Percentiles rank a stretch among this genome's conserved stretches.
phyloP scores from a whole-genome alignment of 2,888 invertebrate genomes.

The Phoronis australis region DNA sequence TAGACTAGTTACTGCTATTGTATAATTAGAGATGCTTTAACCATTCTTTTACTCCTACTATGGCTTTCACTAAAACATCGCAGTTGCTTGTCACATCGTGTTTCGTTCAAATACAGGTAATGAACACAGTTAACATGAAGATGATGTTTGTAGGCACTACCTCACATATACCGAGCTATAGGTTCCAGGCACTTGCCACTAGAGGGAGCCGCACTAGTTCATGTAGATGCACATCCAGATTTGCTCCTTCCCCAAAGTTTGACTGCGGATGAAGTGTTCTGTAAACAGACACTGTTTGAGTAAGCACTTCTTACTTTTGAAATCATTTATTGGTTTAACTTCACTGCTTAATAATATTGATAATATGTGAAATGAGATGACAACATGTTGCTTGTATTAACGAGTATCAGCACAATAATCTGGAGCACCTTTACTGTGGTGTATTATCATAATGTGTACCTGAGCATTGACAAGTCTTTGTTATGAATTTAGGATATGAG shows the following conservation, averaged over 20 bases:
- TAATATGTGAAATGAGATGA: neutral
- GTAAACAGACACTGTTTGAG: constrained; percentile 60
- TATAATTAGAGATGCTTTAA: too few relatives aligned
- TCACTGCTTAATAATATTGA: neutral
- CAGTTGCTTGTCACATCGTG: too few relatives aligned
- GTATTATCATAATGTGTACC: too few relatives aligned
- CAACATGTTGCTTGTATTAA: neutral
- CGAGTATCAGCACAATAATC: neutral
- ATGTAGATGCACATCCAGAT: constrained; percentile 90
- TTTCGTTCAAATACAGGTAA: too few relatives aligned
- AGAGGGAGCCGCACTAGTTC: constrained; percentile 69
- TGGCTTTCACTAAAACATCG: too few relatives aligned
- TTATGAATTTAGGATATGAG: too few relatives aligned
- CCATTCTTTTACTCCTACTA: too few relatives aligned
- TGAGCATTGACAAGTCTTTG: too few relatives aligned
- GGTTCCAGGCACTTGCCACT: constrained; percentile 71
- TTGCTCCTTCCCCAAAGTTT: constrained; percentile 76
- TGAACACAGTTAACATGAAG: too few relatives aligned
- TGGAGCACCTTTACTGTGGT: neutral
- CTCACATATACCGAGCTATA: constrained; percentile 45
- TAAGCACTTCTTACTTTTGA: too few relatives aligned
- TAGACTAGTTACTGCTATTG: too few relatives aligned
- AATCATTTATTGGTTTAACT: neutral
- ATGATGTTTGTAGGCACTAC: constrained; percentile 35
- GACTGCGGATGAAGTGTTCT: constrained; percentile 68